phyloP scores from a whole-genome alignment of 2,797 vertebrate species.

The Myiotriccus ornatus region DNA sequence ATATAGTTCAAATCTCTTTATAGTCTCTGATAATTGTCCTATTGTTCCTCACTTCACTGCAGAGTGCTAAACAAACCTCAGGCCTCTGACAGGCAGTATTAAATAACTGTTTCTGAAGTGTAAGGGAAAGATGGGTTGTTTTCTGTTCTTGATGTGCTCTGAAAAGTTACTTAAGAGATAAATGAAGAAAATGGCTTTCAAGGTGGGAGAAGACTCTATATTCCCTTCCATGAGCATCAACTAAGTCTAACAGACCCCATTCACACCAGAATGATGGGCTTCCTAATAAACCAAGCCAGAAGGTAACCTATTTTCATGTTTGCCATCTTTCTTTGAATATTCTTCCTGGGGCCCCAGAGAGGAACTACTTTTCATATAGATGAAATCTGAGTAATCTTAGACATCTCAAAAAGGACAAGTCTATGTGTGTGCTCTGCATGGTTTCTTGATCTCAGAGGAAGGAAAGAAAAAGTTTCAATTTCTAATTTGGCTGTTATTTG shows the following conservation, averaged over 20 bases:
- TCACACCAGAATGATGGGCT: slow-evolving; percentile 3
- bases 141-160: neutral
- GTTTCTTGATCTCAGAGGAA: neutral
- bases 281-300: neutral
- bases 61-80: neutral
- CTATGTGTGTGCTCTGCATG: neutral
- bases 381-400: neutral
- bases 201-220: neutral
- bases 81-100: neutral
- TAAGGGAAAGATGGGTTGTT: neutral
- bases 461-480: neutral
- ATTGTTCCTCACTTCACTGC: neutral
- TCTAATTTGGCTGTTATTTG: neutral
- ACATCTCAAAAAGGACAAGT: neutral
- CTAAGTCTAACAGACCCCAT: neutral
- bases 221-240: neutral
- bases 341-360: neutral
- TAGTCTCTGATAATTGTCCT: neutral
- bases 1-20: neutral
- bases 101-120: neutral
- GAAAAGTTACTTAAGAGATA: slow-evolving; percentile 12
- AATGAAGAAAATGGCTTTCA: neutral
- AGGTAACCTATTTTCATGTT: slow-evolving; percentile 6
- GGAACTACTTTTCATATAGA: neutral
- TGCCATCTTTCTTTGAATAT: slow-evolving; percentile 25